A percentile compares a stretch with the other conserved stretches of the same genome.
phyloP scores from a whole-genome alignment of 2,888 invertebrate genomes.

The Plemyria rubiginata region DNA sequence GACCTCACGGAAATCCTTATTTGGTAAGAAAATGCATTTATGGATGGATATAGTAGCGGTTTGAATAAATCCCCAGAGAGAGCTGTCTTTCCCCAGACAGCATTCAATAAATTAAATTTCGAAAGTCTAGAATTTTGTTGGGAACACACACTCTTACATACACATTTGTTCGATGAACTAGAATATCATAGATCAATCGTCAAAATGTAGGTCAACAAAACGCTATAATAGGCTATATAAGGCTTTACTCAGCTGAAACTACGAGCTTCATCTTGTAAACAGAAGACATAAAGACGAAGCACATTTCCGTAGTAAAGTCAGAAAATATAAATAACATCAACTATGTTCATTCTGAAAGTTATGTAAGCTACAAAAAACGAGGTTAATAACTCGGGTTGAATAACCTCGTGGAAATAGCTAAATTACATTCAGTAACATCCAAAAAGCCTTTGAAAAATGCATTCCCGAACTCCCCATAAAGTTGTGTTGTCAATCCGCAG shows the following conservation, averaged over 20 bases:
- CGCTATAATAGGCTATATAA: too few relatives aligned
- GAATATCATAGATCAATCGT: background rate
- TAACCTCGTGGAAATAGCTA: constrained; percentile 21
- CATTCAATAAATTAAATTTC: background rate
- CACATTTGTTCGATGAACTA: background rate
- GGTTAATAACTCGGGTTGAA: constrained; percentile 25
- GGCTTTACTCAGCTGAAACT: background rate
- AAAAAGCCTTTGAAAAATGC: constrained; percentile 39
- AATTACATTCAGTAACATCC: constrained; percentile 23
- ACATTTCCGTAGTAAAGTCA: background rate
- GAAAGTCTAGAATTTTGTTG: background rate
- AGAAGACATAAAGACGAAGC: background rate
- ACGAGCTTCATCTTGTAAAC: background rate
- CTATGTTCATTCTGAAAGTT: background rate
- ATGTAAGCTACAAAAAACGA: constrained; percentile 14
- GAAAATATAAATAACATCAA: background rate
- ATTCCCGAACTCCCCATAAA: constrained; percentile 43
- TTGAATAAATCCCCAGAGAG: constrained; percentile 13
- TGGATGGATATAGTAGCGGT: constrained; percentile 7
- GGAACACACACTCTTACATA: background rate
- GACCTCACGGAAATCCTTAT: constrained; percentile 14
- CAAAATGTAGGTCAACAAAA: background rate
- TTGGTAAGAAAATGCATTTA: constrained; percentile 17
- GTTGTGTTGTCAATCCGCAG: constrained; percentile 51
- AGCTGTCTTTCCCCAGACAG: constrained; percentile 6